These are phyloP conservation scores for Gymnosoma rotundatum DNA, from an alignment of 2,888 invertebrate species.

Conservation along the genomic window DNA sequence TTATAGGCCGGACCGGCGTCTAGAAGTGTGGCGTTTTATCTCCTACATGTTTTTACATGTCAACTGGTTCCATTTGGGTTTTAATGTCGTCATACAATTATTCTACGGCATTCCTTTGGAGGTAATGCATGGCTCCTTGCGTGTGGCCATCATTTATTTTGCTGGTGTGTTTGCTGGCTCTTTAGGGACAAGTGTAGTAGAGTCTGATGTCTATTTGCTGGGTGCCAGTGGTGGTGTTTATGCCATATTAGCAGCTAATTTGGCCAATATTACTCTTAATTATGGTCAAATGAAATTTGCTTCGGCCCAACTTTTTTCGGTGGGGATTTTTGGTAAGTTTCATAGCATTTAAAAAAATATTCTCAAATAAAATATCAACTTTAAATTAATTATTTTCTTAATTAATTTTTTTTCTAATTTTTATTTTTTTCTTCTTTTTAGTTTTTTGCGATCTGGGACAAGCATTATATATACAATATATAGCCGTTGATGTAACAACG, in stretches of 20 bases:
- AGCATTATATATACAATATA: constrained; percentile 95
- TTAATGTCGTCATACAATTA: constrained; percentile 96
- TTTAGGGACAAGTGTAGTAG: constrained; percentile 93
- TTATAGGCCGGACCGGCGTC: constrained; percentile 94
- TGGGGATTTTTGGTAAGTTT: constrained; percentile 92
- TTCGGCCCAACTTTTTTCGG: constrained; percentile 92
- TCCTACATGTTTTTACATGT: constrained; percentile 97
- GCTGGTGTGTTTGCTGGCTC: constrained; percentile 95
- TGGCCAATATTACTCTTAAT: constrained; percentile 97
- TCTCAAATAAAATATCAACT: not conserved
- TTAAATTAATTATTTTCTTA: no score
- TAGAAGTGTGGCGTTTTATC: constrained; percentile 96
- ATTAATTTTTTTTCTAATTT: not conserved
- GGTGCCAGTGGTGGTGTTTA: constrained; percentile 99
- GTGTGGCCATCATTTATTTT: constrained; percentile 94
- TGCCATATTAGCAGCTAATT: constrained; percentile 97
- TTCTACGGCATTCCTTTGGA: constrained; percentile 96
- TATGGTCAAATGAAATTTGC: constrained; percentile 98
- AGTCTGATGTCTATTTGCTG: constrained; percentile 96
- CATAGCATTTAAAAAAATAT: not conserved
- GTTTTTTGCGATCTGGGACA: constrained; percentile 96
- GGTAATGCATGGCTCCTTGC: constrained; percentile 96
- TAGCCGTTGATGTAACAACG: constrained; percentile 68
- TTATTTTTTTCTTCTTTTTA: constrained; percentile 62
- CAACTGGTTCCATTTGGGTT: constrained; percentile 97